A percentile compares a stretch with the other conserved stretches of the same genome.
phyloP scores from a whole-genome alignment of 2,113 vertebrate genomes.

The Apteryx mantelli region DNA sequence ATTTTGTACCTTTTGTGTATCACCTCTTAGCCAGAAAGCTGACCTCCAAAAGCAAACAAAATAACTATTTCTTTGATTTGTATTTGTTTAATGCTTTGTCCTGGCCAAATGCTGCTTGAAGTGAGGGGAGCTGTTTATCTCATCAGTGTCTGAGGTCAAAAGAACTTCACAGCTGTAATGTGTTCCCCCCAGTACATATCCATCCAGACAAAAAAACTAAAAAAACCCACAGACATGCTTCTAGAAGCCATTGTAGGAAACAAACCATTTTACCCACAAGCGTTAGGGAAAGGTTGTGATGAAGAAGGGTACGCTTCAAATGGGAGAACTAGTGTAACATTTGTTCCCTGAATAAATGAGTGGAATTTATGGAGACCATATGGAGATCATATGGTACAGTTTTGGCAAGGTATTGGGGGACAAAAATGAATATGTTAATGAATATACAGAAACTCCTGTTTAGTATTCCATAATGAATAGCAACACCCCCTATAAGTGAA shows the following conservation, averaged over 20 bases:
- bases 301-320: background rate
- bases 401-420: background rate
- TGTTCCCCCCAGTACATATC: no score
- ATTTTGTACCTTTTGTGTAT: background rate
- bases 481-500: background rate
- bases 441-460: background rate
- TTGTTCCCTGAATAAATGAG: background rate
- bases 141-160: no score
- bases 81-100: background rate
- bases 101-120: background rate
- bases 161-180: no score
- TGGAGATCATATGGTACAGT: background rate
- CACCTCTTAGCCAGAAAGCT: background rate
- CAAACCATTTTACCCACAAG: background rate
- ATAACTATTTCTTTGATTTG: background rate
- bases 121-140: no score
- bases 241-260: background rate
- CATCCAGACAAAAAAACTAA: no score
- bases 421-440: background rate
- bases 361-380: background rate
- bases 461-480: background rate
- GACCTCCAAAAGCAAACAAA: background rate
- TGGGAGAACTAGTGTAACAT: background rate
- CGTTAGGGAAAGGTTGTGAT: background rate
- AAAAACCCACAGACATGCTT: no score